Evolutionary conservation across 64 coral and sea anemone genomes (phyloP).

Genomic region (Exaiptasia diaphana): DNA sequence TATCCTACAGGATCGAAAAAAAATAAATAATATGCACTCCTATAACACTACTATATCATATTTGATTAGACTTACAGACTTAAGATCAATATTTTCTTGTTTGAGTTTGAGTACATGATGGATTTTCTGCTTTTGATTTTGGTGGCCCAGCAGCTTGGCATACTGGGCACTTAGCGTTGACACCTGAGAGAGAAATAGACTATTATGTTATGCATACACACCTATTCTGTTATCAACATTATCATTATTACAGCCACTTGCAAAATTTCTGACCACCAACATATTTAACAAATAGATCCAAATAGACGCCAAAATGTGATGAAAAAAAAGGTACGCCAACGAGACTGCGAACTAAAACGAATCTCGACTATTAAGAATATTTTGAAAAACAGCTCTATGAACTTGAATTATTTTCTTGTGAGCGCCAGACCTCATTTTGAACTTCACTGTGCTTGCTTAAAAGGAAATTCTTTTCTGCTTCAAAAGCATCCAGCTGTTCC

Average conservation of each 20-base stretch:
- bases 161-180: conserved; percentile 78
- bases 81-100: conserved; percentile 81
- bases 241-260: background rate
- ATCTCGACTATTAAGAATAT: no score
- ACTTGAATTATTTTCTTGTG: no score
- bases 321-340: no score
- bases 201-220: background rate
- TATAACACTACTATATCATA: no score
- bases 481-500: conserved; percentile 93
- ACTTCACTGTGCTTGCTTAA: conserved; percentile 78
- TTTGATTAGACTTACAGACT: conserved; percentile 75
- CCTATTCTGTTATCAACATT: background rate
- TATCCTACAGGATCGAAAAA: no score
- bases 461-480: conserved; percentile 78
- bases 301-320: no score
- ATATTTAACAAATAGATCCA: no score
- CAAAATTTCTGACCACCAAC: no score
- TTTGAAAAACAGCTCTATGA: no score
- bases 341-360: no score
- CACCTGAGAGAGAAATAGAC: conserved; percentile 42
- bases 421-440: conserved; percentile 67
- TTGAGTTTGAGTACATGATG: conserved; percentile 85
- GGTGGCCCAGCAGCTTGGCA: conserved; percentile 89
- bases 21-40: no score
- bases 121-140: conserved; percentile 98